phyloP scores from a whole-genome alignment of 1,140 invertebrate species.

The Caerostris extrusa region DNA sequence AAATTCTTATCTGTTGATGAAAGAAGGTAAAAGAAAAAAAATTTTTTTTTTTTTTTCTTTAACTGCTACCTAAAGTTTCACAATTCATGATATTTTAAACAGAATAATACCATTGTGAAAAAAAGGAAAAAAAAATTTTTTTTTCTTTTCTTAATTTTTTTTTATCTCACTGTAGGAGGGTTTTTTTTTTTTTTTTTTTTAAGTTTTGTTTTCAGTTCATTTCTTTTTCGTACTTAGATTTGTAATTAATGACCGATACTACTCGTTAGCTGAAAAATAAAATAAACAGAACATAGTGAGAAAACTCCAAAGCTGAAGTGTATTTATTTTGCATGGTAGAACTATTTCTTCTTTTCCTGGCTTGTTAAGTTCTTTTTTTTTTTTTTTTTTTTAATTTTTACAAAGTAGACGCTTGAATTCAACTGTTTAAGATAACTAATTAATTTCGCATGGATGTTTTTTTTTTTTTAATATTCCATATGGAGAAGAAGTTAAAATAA shows the following conservation, averaged over 20 bases:
- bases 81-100: neutral
- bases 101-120: neutral
- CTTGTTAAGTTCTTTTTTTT: neutral
- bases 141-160: neutral
- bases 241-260: slow-evolving; percentile 14
- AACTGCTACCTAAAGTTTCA: slow-evolving; percentile 1
- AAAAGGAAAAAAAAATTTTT: neutral
- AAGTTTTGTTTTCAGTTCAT: neutral
- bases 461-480: too few species aligned
- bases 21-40: neutral
- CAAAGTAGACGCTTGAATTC: too few species aligned
- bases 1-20: neutral
- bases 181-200: neutral
- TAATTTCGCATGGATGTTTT: too few species aligned
- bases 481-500: too few species aligned
- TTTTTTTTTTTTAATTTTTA: too few species aligned
- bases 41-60: too few species aligned
- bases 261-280: neutral
- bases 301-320: neutral
- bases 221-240: neutral
- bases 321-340: neutral
- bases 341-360: neutral
- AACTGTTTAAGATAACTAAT: too few species aligned
- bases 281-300: neutral
- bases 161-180: neutral